Conservation (phyloP, 2,113 vertebrate genomes). For the Caranx ignobilis region DNA sequence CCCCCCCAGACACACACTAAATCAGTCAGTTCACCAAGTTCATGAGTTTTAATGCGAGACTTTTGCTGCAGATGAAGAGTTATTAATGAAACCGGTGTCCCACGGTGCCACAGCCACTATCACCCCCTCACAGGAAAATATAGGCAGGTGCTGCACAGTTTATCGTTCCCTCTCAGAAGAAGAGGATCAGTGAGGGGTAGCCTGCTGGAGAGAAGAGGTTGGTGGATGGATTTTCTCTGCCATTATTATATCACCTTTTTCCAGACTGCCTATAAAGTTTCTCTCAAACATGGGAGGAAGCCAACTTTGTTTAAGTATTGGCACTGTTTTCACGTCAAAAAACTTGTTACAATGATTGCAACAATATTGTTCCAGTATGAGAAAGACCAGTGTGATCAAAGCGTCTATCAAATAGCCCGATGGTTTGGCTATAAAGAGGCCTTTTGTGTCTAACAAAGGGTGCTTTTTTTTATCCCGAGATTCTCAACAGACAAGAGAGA, state of each 20-base stretch:
- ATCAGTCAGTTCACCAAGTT: constrained; percentile 54
- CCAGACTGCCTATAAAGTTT: constrained; percentile 49
- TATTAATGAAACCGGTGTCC: constrained; percentile 42
- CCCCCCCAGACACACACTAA: not conserved
- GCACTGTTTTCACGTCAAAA: not conserved
- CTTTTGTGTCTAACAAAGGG: constrained; percentile 36
- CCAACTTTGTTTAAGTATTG: constrained; percentile 15
- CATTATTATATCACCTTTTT: constrained; percentile 58
- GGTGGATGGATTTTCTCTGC: constrained; percentile 31
- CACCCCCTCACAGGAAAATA: constrained; percentile 49
- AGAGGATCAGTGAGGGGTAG: constrained; percentile 64
- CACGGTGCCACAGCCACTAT: constrained; percentile 35
- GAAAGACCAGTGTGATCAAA: constrained; percentile 23
- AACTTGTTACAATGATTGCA: not conserved
- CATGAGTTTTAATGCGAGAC: constrained; percentile 28
- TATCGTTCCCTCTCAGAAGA: constrained; percentile 73
- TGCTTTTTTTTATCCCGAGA: not conserved
- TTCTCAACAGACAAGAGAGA: constrained; percentile 31
- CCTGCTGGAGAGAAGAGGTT: constrained; percentile 42
- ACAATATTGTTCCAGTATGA: not conserved
- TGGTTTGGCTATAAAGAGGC: constrained; percentile 16
- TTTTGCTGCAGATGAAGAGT: constrained; percentile 25
- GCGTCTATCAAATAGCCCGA: not conserved
- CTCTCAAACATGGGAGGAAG: constrained; percentile 13
- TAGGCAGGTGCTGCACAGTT: constrained; percentile 34